Percentiles rank a stretch among this genome's conserved stretches.
Evolutionary conservation across 1,140 invertebrate genomes (phyloP).

Genomic region (Eciton burchellii): DNA sequence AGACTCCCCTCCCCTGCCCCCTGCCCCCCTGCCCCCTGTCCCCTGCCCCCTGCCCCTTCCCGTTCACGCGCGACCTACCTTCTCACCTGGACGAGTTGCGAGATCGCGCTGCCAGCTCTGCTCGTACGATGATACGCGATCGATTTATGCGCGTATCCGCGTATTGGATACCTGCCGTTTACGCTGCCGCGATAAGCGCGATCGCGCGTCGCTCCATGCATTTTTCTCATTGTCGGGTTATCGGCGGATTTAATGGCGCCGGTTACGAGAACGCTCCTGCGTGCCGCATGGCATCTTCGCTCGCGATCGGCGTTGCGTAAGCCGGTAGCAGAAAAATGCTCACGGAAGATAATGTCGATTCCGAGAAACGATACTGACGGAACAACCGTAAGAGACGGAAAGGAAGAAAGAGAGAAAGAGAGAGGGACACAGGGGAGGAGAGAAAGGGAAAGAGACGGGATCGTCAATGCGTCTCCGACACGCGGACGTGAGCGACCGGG

Average conservation of each 20-base stretch:
- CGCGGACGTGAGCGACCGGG: slow-evolving; percentile 37
- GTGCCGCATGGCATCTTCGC: background rate
- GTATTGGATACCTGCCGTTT: background rate
- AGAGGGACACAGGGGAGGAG: background rate
- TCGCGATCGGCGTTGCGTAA: slow-evolving; percentile 57
- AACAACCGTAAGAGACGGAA: background rate
- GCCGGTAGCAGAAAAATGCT: slow-evolving; percentile 63
- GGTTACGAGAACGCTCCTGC: background rate
- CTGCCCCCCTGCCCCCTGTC: too few species aligned
- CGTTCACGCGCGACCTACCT: slow-evolving; percentile 71
- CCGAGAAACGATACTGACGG: slow-evolving; percentile 24
- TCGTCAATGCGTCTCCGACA: slow-evolving; percentile 28
- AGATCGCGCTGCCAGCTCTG: background rate
- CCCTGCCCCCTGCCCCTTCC: too few species aligned
- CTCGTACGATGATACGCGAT: background rate
- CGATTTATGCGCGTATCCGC: background rate
- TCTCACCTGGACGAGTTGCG: slow-evolving; percentile 66
- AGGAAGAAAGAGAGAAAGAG: background rate
- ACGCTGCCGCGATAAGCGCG: background rate
- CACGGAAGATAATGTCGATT: slow-evolving; percentile 65
- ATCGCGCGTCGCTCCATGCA: background rate
- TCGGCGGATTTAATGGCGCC: background rate
- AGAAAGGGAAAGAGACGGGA: background rate
- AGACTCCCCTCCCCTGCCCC: slow-evolving; percentile 69
- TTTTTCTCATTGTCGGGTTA: background rate